phyloP scores from a whole-genome alignment of 2,113 vertebrate species.

The Pyxicephalus adspersus region DNA sequence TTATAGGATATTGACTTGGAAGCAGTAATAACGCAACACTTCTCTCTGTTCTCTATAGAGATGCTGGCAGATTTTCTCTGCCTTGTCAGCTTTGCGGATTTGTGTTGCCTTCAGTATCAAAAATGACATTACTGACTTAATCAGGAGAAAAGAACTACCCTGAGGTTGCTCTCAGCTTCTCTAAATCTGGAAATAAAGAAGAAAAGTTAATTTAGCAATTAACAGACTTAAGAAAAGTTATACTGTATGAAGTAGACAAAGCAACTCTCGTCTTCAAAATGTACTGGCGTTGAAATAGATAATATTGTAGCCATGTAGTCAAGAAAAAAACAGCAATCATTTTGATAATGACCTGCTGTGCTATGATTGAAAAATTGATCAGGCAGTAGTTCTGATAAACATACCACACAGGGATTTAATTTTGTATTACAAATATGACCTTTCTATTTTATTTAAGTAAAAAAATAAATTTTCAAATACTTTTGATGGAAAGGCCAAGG shows the following conservation, averaged over 20 bases:
- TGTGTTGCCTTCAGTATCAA: slow-evolving; percentile 42
- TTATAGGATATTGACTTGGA: slow-evolving; percentile 50
- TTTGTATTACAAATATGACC: too few species aligned
- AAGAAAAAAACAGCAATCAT: too few species aligned
- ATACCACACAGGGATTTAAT: not conserved
- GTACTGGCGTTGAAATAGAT: not conserved
- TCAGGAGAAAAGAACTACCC: slow-evolving; percentile 38
- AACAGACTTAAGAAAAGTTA: slow-evolving; percentile 35
- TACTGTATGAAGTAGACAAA: slow-evolving; percentile 7
- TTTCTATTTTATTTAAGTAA: too few species aligned
- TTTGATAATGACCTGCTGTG: not conserved
- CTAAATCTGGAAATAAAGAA: slow-evolving; percentile 20
- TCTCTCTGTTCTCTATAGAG: slow-evolving; percentile 41
- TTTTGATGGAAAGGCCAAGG: too few species aligned
- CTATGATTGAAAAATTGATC: not conserved
- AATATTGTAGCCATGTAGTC: not conserved
- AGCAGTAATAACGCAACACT: slow-evolving; percentile 19
- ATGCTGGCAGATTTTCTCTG: slow-evolving; percentile 37
- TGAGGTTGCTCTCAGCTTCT: slow-evolving; percentile 32
- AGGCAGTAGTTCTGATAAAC: not conserved
- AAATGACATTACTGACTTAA: slow-evolving; percentile 56
- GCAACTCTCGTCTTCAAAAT: not conserved
- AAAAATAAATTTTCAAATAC: too few species aligned
- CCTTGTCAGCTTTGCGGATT: slow-evolving; percentile 48
- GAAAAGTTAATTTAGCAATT: slow-evolving; percentile 38